Evolutionary conservation across 2,113 vertebrate species (phyloP).

Genomic region (Aspidoscelis tigris): DNA sequence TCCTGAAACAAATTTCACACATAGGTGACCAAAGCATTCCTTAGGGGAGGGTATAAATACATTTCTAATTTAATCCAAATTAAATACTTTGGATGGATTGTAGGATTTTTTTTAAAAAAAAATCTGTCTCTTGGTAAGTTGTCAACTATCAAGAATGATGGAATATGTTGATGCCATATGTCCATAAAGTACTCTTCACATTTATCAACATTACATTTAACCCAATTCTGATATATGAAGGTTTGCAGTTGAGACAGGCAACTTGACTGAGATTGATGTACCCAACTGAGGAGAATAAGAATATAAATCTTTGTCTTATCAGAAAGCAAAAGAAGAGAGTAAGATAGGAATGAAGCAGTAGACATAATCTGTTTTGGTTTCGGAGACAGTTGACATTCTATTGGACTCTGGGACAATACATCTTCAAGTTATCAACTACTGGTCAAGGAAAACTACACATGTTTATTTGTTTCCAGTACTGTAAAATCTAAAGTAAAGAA

Average conservation of each 20-base stretch:
- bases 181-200: constrained; percentile 59
- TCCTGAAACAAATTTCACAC: background rate
- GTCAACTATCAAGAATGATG: constrained; percentile 39
- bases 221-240: constrained; percentile 66
- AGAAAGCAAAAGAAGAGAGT: constrained; percentile 57
- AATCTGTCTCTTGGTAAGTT: constrained; percentile 22
- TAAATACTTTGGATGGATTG: background rate
- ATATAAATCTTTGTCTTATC: constrained; percentile 74
- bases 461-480: constrained; percentile 10
- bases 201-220: constrained; percentile 73
- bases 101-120: background rate
- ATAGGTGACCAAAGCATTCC: constrained; percentile 19
- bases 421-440: constrained; percentile 49
- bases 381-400: constrained; percentile 62
- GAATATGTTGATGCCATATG: constrained; percentile 55
- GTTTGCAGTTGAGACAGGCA: constrained; percentile 62
- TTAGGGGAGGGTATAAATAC: constrained; percentile 3
- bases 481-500: background rate
- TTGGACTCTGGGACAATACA: constrained; percentile 56
- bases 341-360: constrained; percentile 59
- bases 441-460: constrained; percentile 15
- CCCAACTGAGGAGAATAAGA: constrained; percentile 65
- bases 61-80: constrained; percentile 20
- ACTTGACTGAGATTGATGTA: constrained; percentile 71
- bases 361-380: constrained; percentile 68